Base-by-base conservation (phyloP, 2,888 invertebrate species). In the Uropetala carovei region DNA sequence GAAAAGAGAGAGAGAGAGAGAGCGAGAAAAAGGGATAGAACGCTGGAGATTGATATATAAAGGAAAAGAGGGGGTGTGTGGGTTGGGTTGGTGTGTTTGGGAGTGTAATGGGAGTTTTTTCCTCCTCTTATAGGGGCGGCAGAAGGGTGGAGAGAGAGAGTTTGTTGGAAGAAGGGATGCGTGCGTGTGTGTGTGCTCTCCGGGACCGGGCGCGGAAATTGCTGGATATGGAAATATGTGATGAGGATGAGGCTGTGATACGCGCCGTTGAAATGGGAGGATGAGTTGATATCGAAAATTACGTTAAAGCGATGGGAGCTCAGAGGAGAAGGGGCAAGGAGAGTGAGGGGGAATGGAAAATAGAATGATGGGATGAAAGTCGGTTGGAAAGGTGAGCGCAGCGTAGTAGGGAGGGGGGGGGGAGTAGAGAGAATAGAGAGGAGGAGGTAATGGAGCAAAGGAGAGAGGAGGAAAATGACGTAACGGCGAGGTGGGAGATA, bases 181-280 rank as follows among this genome's bases (percentile, higher is more conserved):
- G 83, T 83, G 83, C 18, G 18, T 4, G 83, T 56, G 22, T 10
- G 56, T 83, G 83, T 83, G 64, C 64, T 43, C 64, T 14, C 18
- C 83, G 16, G 22, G 59, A 58, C 14, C 11, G 59, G 86, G 56
- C 22, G 86, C 58, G 86, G 59, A 59, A 59, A 86, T 86, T 86
- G 86, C 22, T 86, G 59, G 59, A n/a, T 86, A 86, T 86, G 86
- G 86, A 86, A 86, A 86, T 86, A 86, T 86, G 86, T 22, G 86
- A 22, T 10, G 75, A 75, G 85, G 85, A 59, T n/a, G 59, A 59
- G 16, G 59, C 86, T 59, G 22, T 58, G 81, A 81, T 81, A 81
- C 43, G 43, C 43, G 43, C 43, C 43, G 43, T 43, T 43, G 82
- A 43, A 30, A 30, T 16, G 14, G 16, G 59, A 86, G 57, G 60